A percentile compares a stretch with the other conserved stretches of the same genome.
phyloP scores from a whole-genome alignment of 2,797 vertebrate genomes.

The Microcaecilia unicolor region DNA sequence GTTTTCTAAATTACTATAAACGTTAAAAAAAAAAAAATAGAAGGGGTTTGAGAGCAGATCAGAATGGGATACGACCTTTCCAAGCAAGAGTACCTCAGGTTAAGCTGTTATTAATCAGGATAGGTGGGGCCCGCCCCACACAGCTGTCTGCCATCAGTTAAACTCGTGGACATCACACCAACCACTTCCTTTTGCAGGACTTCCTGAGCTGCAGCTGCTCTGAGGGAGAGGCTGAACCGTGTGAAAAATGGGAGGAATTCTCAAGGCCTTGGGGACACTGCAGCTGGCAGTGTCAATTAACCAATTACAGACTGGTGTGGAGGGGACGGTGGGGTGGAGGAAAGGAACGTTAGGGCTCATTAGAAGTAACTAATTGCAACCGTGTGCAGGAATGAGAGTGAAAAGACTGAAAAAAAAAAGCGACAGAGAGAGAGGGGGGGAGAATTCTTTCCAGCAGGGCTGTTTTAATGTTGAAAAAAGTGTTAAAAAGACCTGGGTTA shows the following conservation, averaged over 20 bases:
- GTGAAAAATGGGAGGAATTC: conserved; percentile 5
- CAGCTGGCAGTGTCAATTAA: conserved; percentile 16
- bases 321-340: background rate
- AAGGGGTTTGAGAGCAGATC: no score
- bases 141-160: conserved; percentile 10
- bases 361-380: conserved; percentile 20
- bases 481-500: no score
- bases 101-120: no score
- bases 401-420: background rate
- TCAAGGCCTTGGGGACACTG: background rate
- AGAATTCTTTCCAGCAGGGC: conserved; percentile 9
- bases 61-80: no score
- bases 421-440: no score
- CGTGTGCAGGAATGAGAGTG: conserved; percentile 7
- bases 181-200: background rate
- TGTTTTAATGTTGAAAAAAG: conserved; percentile 12
- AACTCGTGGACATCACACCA: background rate
- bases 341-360: conserved; percentile 11
- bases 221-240: conserved; percentile 1
- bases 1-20: no score
- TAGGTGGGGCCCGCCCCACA: conserved; percentile 1
- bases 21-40: no score
- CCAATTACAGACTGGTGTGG: conserved; percentile 11
- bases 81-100: no score
- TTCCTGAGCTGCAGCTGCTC: conserved; percentile 1